Evolutionary conservation across 2,888 invertebrate genomes (phyloP).

Genomic region (Athalia rosae): DNA sequence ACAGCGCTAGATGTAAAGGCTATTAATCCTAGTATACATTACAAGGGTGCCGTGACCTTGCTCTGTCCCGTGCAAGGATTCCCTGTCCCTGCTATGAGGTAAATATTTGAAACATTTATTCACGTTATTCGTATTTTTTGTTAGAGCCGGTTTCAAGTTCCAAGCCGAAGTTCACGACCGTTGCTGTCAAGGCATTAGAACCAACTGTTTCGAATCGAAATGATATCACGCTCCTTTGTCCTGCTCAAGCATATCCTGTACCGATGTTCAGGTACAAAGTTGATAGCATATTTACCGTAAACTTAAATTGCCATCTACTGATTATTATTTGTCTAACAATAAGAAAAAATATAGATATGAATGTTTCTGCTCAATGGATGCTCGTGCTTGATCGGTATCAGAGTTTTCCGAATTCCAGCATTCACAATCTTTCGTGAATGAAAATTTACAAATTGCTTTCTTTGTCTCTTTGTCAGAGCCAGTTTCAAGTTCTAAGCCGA

Average conservation of each 20-base stretch:
- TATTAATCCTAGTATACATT: constrained; percentile 60
- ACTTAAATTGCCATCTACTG: neutral
- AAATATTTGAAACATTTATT: constrained; percentile 61
- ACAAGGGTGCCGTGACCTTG: constrained; percentile 77
- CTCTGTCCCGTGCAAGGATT: constrained; percentile 86
- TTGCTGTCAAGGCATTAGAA: constrained; percentile 49
- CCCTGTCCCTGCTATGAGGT: constrained; percentile 85
- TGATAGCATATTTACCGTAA: neutral
- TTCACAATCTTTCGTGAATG: neutral
- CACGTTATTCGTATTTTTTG: constrained; percentile 22
- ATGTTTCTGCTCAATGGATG: neutral
- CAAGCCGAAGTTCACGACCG: constrained; percentile 58
- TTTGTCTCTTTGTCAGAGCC: constrained; percentile 76
- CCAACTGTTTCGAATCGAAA: constrained; percentile 40
- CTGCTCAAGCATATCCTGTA: constrained; percentile 80
- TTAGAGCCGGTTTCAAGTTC: constrained; percentile 63
- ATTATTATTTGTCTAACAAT: neutral
- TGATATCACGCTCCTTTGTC: constrained; percentile 78
- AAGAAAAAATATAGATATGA: neutral
- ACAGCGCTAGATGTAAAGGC: constrained; percentile 73
- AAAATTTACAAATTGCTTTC: constrained; percentile 25
- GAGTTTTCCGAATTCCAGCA: constrained; percentile 17
- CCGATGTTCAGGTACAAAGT: constrained; percentile 75
- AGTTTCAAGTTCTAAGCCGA: constrained; percentile 83
- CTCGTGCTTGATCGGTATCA: neutral